Conservation (phyloP, 2,888 invertebrate genomes). For the Platyscelio sp. region DNA sequence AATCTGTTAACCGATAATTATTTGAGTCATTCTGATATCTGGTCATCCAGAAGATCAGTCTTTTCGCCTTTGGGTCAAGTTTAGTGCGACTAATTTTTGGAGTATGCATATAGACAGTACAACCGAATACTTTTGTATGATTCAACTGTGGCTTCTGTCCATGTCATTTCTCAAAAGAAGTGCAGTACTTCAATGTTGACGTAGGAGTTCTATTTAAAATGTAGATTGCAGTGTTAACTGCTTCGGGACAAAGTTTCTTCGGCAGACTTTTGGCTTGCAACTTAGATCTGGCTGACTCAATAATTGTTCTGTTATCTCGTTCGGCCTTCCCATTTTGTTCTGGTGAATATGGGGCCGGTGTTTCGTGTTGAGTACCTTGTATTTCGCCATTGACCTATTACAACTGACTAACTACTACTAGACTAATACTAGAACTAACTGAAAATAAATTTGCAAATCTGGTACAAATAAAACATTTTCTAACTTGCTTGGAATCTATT, state of each 20-base stretch:
- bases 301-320: constrained; percentile 30
- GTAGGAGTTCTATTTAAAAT: constrained; percentile 38
- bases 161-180: constrained; percentile 39
- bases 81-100: constrained; percentile 28
- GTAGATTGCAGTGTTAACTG: constrained; percentile 34
- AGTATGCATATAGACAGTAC: constrained; percentile 34
- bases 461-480: constrained; percentile 44
- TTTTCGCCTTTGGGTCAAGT: constrained; percentile 36
- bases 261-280: neutral
- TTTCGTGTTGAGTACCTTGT: neutral
- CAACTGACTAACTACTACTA: too few relatives aligned
- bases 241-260: constrained; percentile 21
- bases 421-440: too few relatives aligned
- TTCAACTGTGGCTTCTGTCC: constrained; percentile 17
- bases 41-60: constrained; percentile 34
- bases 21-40: constrained; percentile 53
- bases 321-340: constrained; percentile 49
- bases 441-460: constrained; percentile 26
- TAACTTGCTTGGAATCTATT: constrained; percentile 31
- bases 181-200: neutral
- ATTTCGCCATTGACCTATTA: too few relatives aligned
- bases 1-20: constrained; percentile 46
- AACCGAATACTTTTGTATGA: constrained; percentile 38
- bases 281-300: constrained; percentile 36
- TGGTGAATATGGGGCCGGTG: neutral